Percentiles rank a stretch among this genome's conserved stretches.
Conservation (phyloP, 2,888 invertebrate genomes). For the Noctua janthe region DNA sequence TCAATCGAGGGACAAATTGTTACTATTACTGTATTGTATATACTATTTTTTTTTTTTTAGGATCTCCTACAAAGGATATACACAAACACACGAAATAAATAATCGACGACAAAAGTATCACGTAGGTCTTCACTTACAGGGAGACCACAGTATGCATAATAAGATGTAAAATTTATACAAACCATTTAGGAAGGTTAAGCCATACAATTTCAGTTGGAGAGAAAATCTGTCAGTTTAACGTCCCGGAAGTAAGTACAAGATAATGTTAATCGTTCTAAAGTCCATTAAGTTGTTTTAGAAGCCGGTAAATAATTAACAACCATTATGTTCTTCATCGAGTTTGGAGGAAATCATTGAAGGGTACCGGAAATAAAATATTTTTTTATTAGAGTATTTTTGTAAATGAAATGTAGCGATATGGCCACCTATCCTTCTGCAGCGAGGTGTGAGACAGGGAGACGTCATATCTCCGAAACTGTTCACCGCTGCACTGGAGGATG, state of each 20-base stretch:
- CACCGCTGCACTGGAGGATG: too few relatives aligned
- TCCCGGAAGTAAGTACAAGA: slow-evolving; percentile 21
- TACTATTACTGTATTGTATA: background rate
- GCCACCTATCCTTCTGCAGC: background rate
- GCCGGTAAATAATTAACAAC: slow-evolving; percentile 16
- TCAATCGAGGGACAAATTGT: background rate
- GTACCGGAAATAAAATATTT: too few relatives aligned
- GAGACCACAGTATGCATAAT: too few relatives aligned
- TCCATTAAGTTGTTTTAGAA: slow-evolving; percentile 11
- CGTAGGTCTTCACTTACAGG: too few relatives aligned
- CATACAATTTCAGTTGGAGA: slow-evolving; percentile 20
- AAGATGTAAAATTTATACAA: background rate
- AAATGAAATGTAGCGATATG: background rate
- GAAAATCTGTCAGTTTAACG: slow-evolving; percentile 19
- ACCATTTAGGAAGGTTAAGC: background rate
- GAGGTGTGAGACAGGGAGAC: too few relatives aligned
- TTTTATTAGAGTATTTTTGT: too few relatives aligned
- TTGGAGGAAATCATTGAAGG: background rate
- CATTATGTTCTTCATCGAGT: background rate
- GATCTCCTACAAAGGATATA: too few relatives aligned
- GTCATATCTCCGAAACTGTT: too few relatives aligned
- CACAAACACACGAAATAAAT: too few relatives aligned
- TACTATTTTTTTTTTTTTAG: too few relatives aligned
- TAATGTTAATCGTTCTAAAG: slow-evolving; percentile 21
- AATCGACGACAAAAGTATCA: too few relatives aligned